These are phyloP conservation scores for Luscinia luscinia DNA, from an alignment of 2,797 vertebrate genomes.

Conservation along the genomic window DNA sequence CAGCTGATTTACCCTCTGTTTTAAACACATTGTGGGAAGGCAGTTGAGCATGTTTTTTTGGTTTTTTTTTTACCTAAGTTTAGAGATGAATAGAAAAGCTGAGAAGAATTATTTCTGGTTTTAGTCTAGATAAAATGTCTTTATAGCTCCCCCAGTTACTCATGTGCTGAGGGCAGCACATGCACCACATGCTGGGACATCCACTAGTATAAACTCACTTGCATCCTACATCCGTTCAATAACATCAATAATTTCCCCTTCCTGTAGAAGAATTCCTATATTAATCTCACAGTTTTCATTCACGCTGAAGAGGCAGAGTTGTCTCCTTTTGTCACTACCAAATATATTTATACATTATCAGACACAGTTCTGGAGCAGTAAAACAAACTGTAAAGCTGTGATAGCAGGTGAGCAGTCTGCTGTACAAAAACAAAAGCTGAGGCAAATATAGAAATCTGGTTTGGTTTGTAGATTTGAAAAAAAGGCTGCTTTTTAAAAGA, in stretches of 20 bases:
- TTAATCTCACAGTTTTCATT: background rate
- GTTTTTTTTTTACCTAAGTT: background rate
- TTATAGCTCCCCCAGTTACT: background rate
- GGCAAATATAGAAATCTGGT: background rate
- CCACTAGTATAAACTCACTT: background rate
- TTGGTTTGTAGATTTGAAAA: background rate
- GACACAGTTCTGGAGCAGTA: background rate
- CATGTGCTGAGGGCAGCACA: background rate
- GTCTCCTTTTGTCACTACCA: background rate
- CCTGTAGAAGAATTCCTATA: background rate
- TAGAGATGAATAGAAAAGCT: background rate
- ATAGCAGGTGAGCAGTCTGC: background rate
- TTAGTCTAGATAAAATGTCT: background rate
- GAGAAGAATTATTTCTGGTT: background rate
- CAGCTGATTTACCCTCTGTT: conserved; percentile 19
- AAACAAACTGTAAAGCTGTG: background rate
- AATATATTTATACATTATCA: background rate
- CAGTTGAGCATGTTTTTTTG: background rate
- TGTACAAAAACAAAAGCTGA: background rate
- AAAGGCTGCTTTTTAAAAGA: background rate
- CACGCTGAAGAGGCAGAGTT: background rate
- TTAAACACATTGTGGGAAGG: background rate
- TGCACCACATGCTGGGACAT: background rate
- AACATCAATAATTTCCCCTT: background rate
- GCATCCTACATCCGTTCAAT: background rate